Evolutionary conservation across 2,113 vertebrate genomes (phyloP).

Genomic region (Brachyistius frenatus): DNA sequence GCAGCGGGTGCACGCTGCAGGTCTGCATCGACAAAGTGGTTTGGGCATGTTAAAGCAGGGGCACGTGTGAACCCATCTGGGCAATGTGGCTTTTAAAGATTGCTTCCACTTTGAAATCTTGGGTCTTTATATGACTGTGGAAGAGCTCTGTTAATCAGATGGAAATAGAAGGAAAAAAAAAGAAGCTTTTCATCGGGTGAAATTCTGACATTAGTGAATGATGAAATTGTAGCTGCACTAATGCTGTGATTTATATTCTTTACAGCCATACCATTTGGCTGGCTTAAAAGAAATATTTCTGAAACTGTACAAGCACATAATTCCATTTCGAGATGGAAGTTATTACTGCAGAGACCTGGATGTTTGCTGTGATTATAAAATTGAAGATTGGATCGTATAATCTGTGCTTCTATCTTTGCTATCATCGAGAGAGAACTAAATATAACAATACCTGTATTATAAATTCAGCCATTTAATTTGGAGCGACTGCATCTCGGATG

Average conservation of each 20-base stretch:
- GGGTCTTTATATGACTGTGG: not conserved
- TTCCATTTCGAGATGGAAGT: constrained; percentile 26
- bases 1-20: not conserved
- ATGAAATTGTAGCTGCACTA: constrained; percentile 24
- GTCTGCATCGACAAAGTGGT: constrained; percentile 30
- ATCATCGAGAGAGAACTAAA: constrained; percentile 10
- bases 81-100: constrained; percentile 33
- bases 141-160: constrained; percentile 23
- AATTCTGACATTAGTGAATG: constrained; percentile 2
- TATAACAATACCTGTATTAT: not conserved
- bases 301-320: not conserved
- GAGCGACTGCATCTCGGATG: not conserved
- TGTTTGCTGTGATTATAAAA: constrained; percentile 23
- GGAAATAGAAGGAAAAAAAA: not conserved
- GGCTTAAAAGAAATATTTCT: constrained; percentile 24
- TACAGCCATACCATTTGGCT: constrained; percentile 5
- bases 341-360: constrained; percentile 33
- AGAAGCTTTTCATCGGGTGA: constrained; percentile 19
- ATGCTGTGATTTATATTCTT: constrained; percentile 45
- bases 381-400: constrained; percentile 5
- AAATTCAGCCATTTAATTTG: constrained; percentile 13
- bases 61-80: constrained; percentile 40
- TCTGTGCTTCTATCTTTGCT: not conserved
- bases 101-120: constrained; percentile 29
- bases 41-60: constrained; percentile 28